A percentile compares a stretch with the other conserved stretches of the same genome.
Conservation (phyloP, 1,140 invertebrate genomes). For the Carposina sasakii region DNA sequence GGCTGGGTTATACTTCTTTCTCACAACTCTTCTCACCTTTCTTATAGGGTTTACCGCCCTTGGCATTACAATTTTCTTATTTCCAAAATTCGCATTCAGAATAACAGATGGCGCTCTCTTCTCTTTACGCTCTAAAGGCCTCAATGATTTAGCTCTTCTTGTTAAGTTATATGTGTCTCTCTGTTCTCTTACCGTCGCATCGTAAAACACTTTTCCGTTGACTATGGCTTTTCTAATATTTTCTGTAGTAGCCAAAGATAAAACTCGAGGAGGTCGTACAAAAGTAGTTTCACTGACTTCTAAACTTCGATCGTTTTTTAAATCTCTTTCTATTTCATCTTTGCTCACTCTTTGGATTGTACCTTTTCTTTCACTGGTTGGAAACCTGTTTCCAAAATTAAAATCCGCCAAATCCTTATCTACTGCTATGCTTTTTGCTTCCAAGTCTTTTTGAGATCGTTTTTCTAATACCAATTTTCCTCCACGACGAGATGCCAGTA, state of each 20-base stretch:
- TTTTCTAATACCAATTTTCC: constrained; percentile 58
- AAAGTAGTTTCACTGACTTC: constrained; percentile 64
- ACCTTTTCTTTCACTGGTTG: constrained; percentile 47
- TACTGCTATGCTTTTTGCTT: constrained; percentile 49
- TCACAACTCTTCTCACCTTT: constrained; percentile 55
- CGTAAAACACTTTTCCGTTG: constrained; percentile 63
- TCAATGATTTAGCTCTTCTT: constrained; percentile 44
- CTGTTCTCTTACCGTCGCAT: constrained; percentile 55
- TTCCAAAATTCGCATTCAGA: constrained; percentile 33
- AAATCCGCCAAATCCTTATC: constrained; percentile 55
- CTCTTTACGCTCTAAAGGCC: constrained; percentile 41
- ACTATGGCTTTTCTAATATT: constrained; percentile 58
- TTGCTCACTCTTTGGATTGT: constrained; percentile 54
- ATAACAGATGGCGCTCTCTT: constrained; percentile 38
- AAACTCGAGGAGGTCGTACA: constrained; percentile 53
- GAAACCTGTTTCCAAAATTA: constrained; percentile 54
- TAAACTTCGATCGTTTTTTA: constrained; percentile 48
- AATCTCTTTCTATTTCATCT: constrained; percentile 57
- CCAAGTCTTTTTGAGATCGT: constrained; percentile 57
- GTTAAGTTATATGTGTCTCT: constrained; percentile 47
- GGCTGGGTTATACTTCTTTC: constrained; percentile 60
- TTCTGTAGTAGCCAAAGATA: constrained; percentile 56
- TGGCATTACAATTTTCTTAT: constrained; percentile 45
- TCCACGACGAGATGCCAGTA: constrained; percentile 53
- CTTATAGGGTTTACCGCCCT: constrained; percentile 58